Percentiles rank a stretch among this genome's conserved stretches.
These are phyloP conservation scores for Formicarius rufipectus DNA, from an alignment of 2,113 vertebrate genomes.

Conservation along the genomic window DNA sequence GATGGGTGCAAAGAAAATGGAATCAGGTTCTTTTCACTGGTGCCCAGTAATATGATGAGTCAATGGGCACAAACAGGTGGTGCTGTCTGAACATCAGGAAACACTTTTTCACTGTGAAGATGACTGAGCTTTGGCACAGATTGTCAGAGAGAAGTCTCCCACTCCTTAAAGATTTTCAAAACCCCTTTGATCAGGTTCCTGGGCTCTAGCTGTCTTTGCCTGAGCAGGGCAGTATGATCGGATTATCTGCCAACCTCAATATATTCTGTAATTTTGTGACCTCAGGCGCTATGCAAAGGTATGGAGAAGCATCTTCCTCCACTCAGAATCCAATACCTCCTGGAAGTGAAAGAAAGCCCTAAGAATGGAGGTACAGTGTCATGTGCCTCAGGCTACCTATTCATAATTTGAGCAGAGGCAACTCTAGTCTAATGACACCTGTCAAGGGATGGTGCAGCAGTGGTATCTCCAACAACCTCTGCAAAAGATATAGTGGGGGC, in stretches of 20 bases:
- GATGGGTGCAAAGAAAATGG: background rate
- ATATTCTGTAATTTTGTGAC: background rate
- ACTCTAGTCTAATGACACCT: no score
- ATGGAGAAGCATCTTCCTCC: background rate
- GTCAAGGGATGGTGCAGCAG: background rate
- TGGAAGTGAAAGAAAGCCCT: background rate
- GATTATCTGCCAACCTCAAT: background rate
- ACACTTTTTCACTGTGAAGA: background rate
- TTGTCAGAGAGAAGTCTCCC: background rate
- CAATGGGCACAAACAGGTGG: background rate
- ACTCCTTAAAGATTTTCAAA: background rate
- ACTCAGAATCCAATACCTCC: background rate
- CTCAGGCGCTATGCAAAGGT: background rate
- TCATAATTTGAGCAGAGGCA: background rate
- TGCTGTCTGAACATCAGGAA: background rate
- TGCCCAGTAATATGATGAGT: background rate
- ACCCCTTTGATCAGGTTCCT: background rate
- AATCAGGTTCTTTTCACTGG: background rate
- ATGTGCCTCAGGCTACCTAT: background rate
- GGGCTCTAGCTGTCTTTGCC: background rate
- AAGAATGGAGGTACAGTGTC: background rate
- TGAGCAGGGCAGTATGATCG: background rate
- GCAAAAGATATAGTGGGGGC: background rate
- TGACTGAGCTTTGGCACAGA: background rate
- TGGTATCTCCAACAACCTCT: background rate